Percentiles rank a stretch among this genome's conserved stretches.
Evolutionary conservation across 2,888 invertebrate species (phyloP).

Genomic region (Archips crataeganus): DNA sequence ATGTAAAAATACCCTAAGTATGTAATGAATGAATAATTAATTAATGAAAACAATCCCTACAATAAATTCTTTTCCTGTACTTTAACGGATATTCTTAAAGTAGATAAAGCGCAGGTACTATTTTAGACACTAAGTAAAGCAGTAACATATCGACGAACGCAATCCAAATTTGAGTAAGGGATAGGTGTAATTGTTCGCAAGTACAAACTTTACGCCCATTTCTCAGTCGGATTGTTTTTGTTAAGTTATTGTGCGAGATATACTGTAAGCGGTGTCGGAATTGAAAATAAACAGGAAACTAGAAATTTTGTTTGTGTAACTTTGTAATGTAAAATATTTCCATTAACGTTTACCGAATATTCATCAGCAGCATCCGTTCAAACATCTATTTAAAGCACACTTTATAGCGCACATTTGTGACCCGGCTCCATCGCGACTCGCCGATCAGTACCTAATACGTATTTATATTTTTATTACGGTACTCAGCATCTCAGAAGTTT

Average conservation of each 20-base stretch:
- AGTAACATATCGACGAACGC: background rate
- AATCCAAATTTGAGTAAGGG: background rate
- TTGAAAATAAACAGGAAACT: conserved; percentile 12
- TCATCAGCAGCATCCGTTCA: conserved; percentile 54
- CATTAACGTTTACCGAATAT: conserved; percentile 52
- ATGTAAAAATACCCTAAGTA: too few relatives aligned
- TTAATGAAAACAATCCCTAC: too few relatives aligned
- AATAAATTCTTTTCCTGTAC: too few relatives aligned
- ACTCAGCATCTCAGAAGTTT: conserved; percentile 29
- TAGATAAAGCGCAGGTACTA: too few relatives aligned
- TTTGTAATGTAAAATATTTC: conserved; percentile 40
- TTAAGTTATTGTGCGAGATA: background rate
- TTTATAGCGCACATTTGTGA: conserved; percentile 51
- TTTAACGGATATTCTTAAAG: too few relatives aligned
- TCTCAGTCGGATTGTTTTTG: background rate
- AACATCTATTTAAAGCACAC: conserved; percentile 58
- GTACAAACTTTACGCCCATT: background rate
- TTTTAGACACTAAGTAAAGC: background rate
- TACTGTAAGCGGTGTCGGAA: background rate
- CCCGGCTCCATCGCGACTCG: conserved; percentile 46
- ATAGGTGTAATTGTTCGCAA: background rate
- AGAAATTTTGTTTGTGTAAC: conserved; percentile 14
- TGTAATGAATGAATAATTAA: too few relatives aligned
- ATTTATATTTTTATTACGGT: conserved; percentile 39
- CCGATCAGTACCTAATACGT: conserved; percentile 41